These are phyloP conservation scores for Lymantria monacha DNA, from an alignment of 2,888 invertebrate genomes.

Conservation along the genomic window DNA sequence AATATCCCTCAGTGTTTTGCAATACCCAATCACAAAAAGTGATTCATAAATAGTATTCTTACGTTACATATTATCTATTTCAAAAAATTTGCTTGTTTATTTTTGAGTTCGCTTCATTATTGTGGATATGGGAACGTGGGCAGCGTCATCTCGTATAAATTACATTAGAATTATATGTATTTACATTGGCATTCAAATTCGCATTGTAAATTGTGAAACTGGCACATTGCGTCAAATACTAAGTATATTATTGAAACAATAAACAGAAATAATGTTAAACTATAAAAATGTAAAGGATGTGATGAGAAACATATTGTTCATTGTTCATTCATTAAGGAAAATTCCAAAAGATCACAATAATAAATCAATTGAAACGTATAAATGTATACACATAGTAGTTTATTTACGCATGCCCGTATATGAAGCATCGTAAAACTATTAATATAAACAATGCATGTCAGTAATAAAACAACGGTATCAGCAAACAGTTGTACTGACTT, in stretches of 20 bases:
- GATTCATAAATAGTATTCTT: too few relatives aligned
- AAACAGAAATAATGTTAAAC: background rate
- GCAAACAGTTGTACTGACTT: constrained; percentile 11
- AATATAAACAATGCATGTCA: constrained; percentile 26
- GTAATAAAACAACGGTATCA: constrained; percentile 41
- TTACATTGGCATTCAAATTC: too few relatives aligned
- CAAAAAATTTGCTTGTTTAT: too few relatives aligned
- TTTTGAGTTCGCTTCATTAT: too few relatives aligned
- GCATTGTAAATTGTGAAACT: too few relatives aligned
- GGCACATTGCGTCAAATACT: too few relatives aligned
- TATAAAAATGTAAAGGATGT: background rate
- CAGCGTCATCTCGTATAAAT: too few relatives aligned
- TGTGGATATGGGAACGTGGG: too few relatives aligned
- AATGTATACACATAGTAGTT: constrained; percentile 14
- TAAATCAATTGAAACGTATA: constrained; percentile 19
- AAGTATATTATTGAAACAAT: background rate
- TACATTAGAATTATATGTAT: too few relatives aligned
- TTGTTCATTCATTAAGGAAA: constrained; percentile 20
- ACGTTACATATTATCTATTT: too few relatives aligned
- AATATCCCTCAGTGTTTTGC: too few relatives aligned
- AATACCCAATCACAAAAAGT: too few relatives aligned
- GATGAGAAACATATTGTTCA: constrained; percentile 4
- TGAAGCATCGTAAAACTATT: constrained; percentile 27
- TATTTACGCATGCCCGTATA: constrained; percentile 12
- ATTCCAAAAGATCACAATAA: constrained; percentile 21